Conservation (phyloP, 2,888 invertebrate species). For the Drosophila basisetae region DNA sequence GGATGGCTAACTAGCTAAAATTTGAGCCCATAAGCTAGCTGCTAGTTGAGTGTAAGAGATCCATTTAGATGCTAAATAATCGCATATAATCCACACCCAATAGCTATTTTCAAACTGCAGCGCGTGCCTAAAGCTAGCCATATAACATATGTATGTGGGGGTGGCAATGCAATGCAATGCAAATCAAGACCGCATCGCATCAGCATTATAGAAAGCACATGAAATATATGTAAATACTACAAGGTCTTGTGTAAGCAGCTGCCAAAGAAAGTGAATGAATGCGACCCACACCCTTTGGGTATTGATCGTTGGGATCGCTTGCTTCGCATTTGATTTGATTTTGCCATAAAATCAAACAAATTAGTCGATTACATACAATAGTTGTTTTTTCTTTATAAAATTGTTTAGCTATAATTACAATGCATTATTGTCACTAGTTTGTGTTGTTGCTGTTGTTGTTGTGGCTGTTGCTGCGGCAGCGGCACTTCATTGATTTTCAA, state of each 20-base stretch:
- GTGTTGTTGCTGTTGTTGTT: slow-evolving; percentile 40
- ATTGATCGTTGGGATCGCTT: slow-evolving; percentile 55
- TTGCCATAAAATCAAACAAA: slow-evolving; percentile 76
- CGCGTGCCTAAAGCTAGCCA: slow-evolving; percentile 41
- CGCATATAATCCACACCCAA: slow-evolving; percentile 33
- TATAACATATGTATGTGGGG: slow-evolving; percentile 40
- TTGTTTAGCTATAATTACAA: slow-evolving; percentile 63
- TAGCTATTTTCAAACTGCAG: slow-evolving; percentile 22
- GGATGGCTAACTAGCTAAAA: slow-evolving; percentile 48
- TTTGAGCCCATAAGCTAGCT: slow-evolving; percentile 51
- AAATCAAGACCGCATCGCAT: slow-evolving; percentile 41
- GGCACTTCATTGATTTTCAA: slow-evolving; percentile 76
- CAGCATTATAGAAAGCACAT: slow-evolving; percentile 31
- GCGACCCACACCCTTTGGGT: slow-evolving; percentile 58
- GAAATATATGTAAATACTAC: slow-evolving; percentile 2
- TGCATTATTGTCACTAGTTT: slow-evolving; percentile 61
- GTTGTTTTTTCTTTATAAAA: slow-evolving; percentile 45
- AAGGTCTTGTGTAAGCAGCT: slow-evolving; percentile 48
- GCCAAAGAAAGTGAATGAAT: slow-evolving; percentile 62
- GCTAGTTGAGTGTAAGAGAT: slow-evolving; percentile 13
- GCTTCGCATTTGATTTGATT: slow-evolving; percentile 66
- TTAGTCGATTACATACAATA: slow-evolving; percentile 56
- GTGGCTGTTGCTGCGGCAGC: slow-evolving; percentile 38
- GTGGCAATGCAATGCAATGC: slow-evolving; percentile 42
- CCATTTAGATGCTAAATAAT: slow-evolving; percentile 1